phyloP scores from a whole-genome alignment of 92 coral and sea anemone species.

The Paragorgia papillata region DNA sequence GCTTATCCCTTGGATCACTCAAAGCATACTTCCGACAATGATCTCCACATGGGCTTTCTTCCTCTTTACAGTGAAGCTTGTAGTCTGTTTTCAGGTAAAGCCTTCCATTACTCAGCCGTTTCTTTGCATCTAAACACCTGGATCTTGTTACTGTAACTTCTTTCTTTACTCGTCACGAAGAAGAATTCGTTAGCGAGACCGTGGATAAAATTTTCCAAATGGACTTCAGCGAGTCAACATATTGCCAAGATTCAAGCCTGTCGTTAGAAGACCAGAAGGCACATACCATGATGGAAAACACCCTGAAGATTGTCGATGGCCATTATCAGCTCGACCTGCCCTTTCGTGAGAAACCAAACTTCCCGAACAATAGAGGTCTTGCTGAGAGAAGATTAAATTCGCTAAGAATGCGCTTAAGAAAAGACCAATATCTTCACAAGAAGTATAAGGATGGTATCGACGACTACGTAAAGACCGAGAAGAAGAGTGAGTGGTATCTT shows the following conservation, averaged over 20 bases:
- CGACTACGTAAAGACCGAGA: conserved; percentile 29
- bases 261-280: conserved; percentile 44
- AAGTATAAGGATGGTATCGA: conserved; percentile 47
- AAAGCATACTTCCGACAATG: no score
- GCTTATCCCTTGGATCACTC: no score
- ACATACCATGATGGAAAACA: no score
- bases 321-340: conserved; percentile 43
- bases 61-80: no score
- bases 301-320: no score
- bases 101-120: no score
- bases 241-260: conserved; percentile 1
- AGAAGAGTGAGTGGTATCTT: conserved; percentile 15
- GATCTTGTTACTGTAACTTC: no score
- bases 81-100: no score
- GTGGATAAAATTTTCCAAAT: conserved; percentile 17
- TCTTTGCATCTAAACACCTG: no score
- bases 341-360: conserved; percentile 37
- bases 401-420: conserved; percentile 39
- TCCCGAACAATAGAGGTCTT: conserved; percentile 42
- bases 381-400: conserved; percentile 52
- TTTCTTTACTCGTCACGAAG: conserved; percentile 1
- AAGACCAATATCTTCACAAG: conserved; percentile 23
- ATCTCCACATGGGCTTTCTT: no score
- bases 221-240: conserved; percentile 26
- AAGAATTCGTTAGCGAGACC: background rate